Evolutionary conservation across 2,113 vertebrate species (phyloP).

Genomic region (Verasper variegatus): DNA sequence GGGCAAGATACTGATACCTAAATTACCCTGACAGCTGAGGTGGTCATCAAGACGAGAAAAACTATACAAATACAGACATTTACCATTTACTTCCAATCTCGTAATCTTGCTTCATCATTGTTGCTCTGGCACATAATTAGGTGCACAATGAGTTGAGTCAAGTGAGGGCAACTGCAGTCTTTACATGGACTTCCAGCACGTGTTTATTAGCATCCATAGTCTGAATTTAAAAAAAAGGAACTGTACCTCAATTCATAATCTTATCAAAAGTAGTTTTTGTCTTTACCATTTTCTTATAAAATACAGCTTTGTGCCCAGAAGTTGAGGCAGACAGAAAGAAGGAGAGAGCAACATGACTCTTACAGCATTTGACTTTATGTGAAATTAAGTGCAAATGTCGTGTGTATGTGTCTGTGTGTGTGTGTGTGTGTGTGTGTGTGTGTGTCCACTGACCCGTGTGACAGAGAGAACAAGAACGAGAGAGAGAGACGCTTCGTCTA

Average conservation of each 20-base stretch:
- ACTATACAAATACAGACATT: too few species aligned
- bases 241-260: too few species aligned
- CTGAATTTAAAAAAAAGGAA: too few species aligned
- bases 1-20: too few species aligned
- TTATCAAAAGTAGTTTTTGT: too few species aligned
- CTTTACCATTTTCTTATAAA: too few species aligned
- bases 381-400: background rate
- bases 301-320: background rate
- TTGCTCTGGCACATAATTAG: background rate
- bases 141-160: background rate
- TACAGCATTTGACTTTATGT: background rate
- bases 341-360: background rate
- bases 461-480: slow-evolving; percentile 20
- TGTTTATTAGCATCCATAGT: too few species aligned
- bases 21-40: too few species aligned
- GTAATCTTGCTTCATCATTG: background rate
- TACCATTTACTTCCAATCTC: too few species aligned
- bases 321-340: background rate
- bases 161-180: too few species aligned
- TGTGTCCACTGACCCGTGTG: slow-evolving; percentile 78
- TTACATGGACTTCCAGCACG: too few species aligned
- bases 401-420: background rate
- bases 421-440: background rate
- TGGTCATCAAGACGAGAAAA: too few species aligned
- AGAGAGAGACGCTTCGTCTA: slow-evolving; percentile 84